Conservation (phyloP, 1,140 invertebrate species). For the Nasonia giraulti region DNA sequence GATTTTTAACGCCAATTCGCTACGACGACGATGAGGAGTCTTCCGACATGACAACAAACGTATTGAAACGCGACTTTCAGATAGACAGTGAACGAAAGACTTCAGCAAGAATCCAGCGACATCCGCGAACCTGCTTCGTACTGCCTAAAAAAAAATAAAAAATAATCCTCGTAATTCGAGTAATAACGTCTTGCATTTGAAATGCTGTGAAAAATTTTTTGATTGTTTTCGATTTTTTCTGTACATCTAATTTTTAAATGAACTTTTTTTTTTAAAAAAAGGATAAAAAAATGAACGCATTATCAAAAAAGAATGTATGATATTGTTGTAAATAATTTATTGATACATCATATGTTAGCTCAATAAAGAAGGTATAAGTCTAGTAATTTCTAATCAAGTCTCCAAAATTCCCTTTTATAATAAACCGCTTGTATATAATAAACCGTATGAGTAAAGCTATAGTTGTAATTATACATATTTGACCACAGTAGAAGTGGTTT, state of each 20-base stretch:
- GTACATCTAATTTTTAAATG: constrained; percentile 19
- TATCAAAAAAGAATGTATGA: constrained; percentile 60
- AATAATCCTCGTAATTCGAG: constrained; percentile 48
- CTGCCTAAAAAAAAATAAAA: constrained; percentile 52
- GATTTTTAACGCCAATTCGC: constrained; percentile 42
- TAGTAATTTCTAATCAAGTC: constrained; percentile 58
- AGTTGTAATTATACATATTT: constrained; percentile 40
- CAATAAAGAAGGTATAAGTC: constrained; percentile 61
- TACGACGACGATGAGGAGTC: constrained; percentile 39
- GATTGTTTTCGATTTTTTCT: constrained; percentile 48
- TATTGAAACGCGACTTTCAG: neutral
- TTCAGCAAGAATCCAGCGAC: constrained; percentile 14
- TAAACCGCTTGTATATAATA: constrained; percentile 8
- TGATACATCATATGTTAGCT: constrained; percentile 67
- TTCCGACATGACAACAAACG: constrained; percentile 30
- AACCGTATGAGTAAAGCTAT: constrained; percentile 28
- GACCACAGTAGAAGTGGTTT: neutral
- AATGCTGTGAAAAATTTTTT: constrained; percentile 42
- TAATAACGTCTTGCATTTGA: constrained; percentile 17
- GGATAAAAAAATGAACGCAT: constrained; percentile 22
- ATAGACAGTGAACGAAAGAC: neutral
- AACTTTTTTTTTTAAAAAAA: constrained; percentile 42
- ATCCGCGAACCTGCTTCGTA: constrained; percentile 44
- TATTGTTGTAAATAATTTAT: constrained; percentile 73
- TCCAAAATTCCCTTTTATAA: constrained; percentile 48